These are phyloP conservation scores for Drosophila eohydei DNA, from an alignment of 2,888 invertebrate species.

Conservation along the genomic window DNA sequence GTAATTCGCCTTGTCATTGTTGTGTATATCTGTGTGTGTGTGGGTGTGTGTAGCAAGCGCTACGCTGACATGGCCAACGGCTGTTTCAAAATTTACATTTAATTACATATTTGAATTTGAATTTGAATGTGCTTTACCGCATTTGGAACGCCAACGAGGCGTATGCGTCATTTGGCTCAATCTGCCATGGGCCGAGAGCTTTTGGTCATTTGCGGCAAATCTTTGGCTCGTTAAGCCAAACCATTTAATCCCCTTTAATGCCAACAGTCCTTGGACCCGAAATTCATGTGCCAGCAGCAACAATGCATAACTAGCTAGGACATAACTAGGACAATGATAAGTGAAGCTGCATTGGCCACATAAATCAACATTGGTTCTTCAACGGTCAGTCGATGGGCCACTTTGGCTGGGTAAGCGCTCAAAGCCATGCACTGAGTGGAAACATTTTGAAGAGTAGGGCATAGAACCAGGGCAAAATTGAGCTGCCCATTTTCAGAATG, in stretches of 20 bases:
- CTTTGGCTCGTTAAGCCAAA: constrained; percentile 70
- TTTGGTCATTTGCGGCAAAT: constrained; percentile 62
- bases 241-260: constrained; percentile 60
- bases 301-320: constrained; percentile 15
- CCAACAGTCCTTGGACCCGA: background rate
- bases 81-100: constrained; percentile 75
- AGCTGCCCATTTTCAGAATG: constrained; percentile 42
- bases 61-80: constrained; percentile 35
- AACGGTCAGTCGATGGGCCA: constrained; percentile 30
- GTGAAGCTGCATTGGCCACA: constrained; percentile 67
- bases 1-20: constrained; percentile 60
- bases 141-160: constrained; percentile 55
- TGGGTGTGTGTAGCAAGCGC: constrained; percentile 18
- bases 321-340: constrained; percentile 48
- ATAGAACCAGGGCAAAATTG: constrained; percentile 36
- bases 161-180: constrained; percentile 60
- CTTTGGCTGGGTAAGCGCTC: constrained; percentile 31
- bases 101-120: constrained; percentile 74
- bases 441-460: constrained; percentile 38
- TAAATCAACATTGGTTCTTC: constrained; percentile 66
- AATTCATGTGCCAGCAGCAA: constrained; percentile 41
- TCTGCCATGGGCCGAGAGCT: constrained; percentile 8
- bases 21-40: constrained; percentile 11
- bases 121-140: constrained; percentile 44
- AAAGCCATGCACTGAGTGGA: constrained; percentile 62